A percentile compares a stretch with the other conserved stretches of the same genome.
phyloP scores from a whole-genome alignment of 2,797 vertebrate genomes.

The Simalia tracyae region DNA sequence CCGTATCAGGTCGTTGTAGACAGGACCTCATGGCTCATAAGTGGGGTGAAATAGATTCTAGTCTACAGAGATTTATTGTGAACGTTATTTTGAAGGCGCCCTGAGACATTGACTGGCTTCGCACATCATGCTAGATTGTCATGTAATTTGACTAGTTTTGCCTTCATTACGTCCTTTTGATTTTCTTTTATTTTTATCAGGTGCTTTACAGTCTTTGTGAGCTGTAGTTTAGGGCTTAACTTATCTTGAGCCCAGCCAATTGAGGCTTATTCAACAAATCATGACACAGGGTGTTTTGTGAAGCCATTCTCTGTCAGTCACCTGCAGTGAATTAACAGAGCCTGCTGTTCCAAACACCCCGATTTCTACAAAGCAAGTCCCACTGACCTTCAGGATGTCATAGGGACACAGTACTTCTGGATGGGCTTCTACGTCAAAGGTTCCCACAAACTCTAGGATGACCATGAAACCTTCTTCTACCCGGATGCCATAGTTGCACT shows the following conservation, averaged over 20 bases:
- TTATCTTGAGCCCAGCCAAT: neutral
- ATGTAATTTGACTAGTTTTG: neutral
- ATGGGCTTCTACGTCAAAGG: constrained; percentile 77
- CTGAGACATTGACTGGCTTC: neutral
- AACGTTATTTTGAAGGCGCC: neutral
- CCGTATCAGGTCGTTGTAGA: neutral
- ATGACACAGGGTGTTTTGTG: neutral
- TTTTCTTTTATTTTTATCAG: neutral
- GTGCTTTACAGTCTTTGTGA: neutral
- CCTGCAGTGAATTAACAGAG: neutral
- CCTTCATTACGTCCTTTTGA: neutral
- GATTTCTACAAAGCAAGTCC: neutral
- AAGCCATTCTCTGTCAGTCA: neutral
- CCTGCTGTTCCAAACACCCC: neutral
- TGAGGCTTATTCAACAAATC: neutral
- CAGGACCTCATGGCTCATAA: neutral
- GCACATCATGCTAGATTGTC: neutral
- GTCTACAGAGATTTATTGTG: neutral
- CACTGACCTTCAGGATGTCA: constrained; percentile 80
- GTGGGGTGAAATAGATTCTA: neutral
- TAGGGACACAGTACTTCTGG: constrained; percentile 75
- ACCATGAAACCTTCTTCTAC: constrained; percentile 79
- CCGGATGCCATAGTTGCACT: constrained; percentile 77
- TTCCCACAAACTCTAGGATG: constrained; percentile 77
- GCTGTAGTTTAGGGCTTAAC: neutral